A percentile compares a stretch with the other conserved stretches of the same genome.
Evolutionary conservation across 2,797 vertebrate species (phyloP).

Genomic region (Euphonia xanthogaster): DNA sequence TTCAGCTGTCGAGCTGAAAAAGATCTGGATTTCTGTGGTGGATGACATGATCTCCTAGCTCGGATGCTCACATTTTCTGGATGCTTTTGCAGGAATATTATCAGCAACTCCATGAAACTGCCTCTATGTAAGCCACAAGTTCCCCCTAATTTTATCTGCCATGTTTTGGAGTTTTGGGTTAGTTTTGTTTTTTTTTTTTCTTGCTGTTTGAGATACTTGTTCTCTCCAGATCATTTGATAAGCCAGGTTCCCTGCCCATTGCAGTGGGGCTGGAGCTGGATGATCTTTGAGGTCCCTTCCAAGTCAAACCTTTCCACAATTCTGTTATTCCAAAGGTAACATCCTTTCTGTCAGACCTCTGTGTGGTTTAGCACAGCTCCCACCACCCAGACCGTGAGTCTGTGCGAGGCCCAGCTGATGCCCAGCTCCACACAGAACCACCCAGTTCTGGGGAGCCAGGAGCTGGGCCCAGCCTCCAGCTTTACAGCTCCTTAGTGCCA

Average conservation of each 20-base stretch:
- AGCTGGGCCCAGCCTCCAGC: not conserved
- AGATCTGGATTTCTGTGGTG: fast-evolving
- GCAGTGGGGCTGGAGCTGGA: not conserved
- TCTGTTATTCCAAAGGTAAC: not conserved
- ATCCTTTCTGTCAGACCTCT: not conserved
- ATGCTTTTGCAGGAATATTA: not conserved
- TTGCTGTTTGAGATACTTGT: not conserved
- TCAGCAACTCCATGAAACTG: fast-evolving
- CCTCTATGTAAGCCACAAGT: not conserved
- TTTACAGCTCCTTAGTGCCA: not conserved
- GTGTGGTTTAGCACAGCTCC: not conserved
- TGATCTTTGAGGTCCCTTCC: not conserved
- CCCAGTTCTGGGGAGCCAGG: not conserved
- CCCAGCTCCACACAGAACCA: not conserved
- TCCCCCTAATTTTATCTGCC: not conserved
- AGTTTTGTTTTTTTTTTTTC: fast-evolving
- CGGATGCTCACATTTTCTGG: not conserved
- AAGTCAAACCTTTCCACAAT: not conserved
- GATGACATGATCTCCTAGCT: not conserved
- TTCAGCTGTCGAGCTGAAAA: not conserved
- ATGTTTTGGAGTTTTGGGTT: not conserved
- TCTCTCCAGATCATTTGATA: not conserved
- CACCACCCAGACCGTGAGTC: not conserved
- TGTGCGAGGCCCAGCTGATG: not conserved
- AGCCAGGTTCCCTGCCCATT: not conserved